Evolutionary conservation across 2,113 vertebrate species (phyloP), one percentile per base, ranked within the genome.

Genomic region (Gobius niger): DNA sequence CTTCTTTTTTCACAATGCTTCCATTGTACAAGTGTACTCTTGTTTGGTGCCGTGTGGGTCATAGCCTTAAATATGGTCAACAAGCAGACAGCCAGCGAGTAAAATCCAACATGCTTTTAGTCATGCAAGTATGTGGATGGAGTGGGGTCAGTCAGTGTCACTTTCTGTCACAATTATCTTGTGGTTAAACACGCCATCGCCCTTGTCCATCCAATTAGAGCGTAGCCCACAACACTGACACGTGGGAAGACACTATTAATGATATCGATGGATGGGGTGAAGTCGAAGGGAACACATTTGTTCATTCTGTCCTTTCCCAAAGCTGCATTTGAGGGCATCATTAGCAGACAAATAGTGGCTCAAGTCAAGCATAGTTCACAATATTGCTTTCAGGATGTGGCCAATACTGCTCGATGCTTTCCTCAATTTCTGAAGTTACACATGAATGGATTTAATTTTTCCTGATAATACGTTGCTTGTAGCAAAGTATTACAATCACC

Each of bases 401-500:
- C 44, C 16, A 3, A 19, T n/a, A 24, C 34, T 68, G 72, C 44
- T 19, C 0, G 2, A n/a, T 13, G 56, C 7, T 83, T 78, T 68
- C 47, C 75, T 69, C 63, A 67, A 80, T 83, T 54, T 75, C 68
- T 68, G 41, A 34, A 54, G 72, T 83, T 63, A 75, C 60, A 68
- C 71, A 73, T 80, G 71, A 83, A 59, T 79, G 62, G 44, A 76
- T 87, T 84, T 68, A 47, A 63, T 83, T 65, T 82, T 82, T 85
- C 61, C 81, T 71, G 69, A 73, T 82, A 67, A 71, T 82, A 74
- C 64, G 51, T 56, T 65, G 63, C 79, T 80, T 57, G 44, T 13
- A 72, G 79, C 53, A 44, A 59, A 72, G 62, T 64, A 76, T 71
- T 63, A 60, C 49, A 56, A 53, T 57, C 5, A 70, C 47, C 59